A percentile compares a stretch with the other conserved stretches of the same genome.
Conservation (phyloP, 2,888 invertebrate genomes). For the Drosophila meridionalis region DNA sequence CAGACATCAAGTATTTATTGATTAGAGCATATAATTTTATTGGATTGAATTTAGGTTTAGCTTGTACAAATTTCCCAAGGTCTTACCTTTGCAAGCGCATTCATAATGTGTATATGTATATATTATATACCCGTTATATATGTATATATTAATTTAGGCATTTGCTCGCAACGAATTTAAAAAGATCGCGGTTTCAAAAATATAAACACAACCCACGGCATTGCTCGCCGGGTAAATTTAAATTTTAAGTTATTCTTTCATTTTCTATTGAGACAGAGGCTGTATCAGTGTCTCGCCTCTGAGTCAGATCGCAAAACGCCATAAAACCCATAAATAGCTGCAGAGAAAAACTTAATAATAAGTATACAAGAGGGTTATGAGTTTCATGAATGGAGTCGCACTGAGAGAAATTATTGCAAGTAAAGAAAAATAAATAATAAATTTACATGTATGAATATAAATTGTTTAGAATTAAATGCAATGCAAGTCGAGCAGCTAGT, state of each 20-base stretch:
- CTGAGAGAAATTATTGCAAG: conserved; percentile 34
- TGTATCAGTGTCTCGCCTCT: conserved; percentile 48
- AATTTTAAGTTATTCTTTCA: conserved; percentile 56
- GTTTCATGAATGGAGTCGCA: conserved; percentile 38
- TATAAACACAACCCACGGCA: conserved; percentile 82
- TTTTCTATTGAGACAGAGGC: conserved; percentile 44
- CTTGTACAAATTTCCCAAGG: conserved; percentile 75
- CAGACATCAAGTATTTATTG: conserved; percentile 30
- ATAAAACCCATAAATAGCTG: conserved; percentile 81
- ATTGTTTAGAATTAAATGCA: conserved; percentile 2
- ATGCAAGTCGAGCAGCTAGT: conserved; percentile 2
- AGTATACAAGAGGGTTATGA: conserved; percentile 71
- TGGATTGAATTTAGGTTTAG: conserved; percentile 26
- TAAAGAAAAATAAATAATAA: conserved; percentile 14
- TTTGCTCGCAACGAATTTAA: conserved; percentile 81
- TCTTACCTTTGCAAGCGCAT: conserved; percentile 83
- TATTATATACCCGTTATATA: conserved; percentile 38
- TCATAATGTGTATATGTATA: conserved; percentile 63
- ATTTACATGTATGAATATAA: conserved; percentile 21
- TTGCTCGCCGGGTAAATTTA: conserved; percentile 85
- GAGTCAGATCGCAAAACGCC: conserved; percentile 63
- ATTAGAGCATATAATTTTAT: conserved; percentile 16
- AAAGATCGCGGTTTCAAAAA: conserved; percentile 84
- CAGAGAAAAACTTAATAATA: conserved; percentile 84
- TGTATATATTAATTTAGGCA: conserved; percentile 51